Conservation (phyloP, 2,113 vertebrate species). For the Bambusicola thoracicus region DNA sequence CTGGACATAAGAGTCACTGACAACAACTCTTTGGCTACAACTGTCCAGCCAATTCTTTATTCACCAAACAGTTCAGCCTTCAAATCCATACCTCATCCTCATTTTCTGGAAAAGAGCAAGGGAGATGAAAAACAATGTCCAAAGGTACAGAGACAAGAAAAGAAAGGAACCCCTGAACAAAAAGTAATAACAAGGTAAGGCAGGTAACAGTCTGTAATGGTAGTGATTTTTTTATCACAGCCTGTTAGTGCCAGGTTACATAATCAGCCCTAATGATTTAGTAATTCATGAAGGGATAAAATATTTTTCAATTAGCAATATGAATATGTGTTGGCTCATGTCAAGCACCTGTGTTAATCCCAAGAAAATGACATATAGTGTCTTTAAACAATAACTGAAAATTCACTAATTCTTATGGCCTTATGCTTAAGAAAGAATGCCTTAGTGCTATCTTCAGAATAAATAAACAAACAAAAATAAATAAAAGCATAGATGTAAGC, state of each 20-base stretch:
- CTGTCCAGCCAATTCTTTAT: too few species aligned
- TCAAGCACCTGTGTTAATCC: neutral
- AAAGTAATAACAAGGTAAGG: neutral
- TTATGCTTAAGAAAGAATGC: neutral
- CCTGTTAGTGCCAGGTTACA: neutral
- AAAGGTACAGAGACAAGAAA: neutral
- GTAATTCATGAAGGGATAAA: neutral
- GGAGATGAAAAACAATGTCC: neutral
- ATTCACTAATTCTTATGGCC: neutral
- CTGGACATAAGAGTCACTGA: too few species aligned
- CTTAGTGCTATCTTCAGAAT: neutral
- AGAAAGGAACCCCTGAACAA: neutral
- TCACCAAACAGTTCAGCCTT: too few species aligned
- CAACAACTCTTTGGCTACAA: too few species aligned
- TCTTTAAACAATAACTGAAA: neutral
- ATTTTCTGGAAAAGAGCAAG: neutral
- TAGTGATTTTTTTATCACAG: constrained; percentile 27
- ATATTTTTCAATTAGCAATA: constrained; percentile 27
- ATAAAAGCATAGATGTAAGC: neutral
- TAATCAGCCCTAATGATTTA: neutral
- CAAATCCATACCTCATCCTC: too few species aligned
- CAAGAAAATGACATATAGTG: neutral
- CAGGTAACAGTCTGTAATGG: neutral
- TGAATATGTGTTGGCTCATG: neutral
- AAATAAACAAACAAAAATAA: neutral